Conservation (phyloP, 2,888 invertebrate species). For the Xylocampa areola region DNA sequence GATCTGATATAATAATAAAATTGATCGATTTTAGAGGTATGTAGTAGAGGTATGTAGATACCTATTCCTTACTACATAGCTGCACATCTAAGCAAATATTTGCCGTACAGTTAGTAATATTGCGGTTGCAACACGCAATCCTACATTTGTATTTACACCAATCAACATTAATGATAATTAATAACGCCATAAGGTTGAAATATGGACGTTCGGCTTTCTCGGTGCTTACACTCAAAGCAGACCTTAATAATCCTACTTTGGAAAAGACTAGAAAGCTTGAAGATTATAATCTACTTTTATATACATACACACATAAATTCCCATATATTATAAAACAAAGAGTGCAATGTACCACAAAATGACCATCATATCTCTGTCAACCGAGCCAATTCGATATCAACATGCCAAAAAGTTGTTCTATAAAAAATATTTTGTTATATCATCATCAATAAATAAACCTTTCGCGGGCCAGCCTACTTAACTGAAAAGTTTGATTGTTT, state of each 20-base stretch:
- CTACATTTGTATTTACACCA: slow-evolving; percentile 32
- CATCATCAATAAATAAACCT: too few relatives aligned
- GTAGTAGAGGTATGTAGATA: background rate
- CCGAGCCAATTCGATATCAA: too few relatives aligned
- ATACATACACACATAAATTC: too few relatives aligned
- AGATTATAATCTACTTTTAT: background rate
- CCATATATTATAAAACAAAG: too few relatives aligned
- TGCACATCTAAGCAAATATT: slow-evolving; percentile 35
- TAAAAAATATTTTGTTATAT: too few relatives aligned
- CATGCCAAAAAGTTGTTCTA: too few relatives aligned
- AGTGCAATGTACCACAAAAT: too few relatives aligned
- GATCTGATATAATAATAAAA: too few relatives aligned
- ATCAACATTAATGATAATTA: slow-evolving; percentile 21
- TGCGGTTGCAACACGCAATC: slow-evolving; percentile 18
- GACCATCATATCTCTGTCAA: too few relatives aligned
- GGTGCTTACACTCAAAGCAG: background rate
- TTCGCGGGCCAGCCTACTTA: too few relatives aligned
- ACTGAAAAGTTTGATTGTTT: too few relatives aligned
- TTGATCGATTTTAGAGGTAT: too few relatives aligned
- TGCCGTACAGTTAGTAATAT: slow-evolving; percentile 33
- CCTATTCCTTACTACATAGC: slow-evolving; percentile 5
- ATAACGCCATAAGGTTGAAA: slow-evolving; percentile 5
- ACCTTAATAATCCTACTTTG: background rate
- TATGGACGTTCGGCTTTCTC: background rate
- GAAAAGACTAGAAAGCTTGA: background rate